phyloP scores from a whole-genome alignment of 2,113 vertebrate genomes.

The Psilopsiagon aymara region DNA sequence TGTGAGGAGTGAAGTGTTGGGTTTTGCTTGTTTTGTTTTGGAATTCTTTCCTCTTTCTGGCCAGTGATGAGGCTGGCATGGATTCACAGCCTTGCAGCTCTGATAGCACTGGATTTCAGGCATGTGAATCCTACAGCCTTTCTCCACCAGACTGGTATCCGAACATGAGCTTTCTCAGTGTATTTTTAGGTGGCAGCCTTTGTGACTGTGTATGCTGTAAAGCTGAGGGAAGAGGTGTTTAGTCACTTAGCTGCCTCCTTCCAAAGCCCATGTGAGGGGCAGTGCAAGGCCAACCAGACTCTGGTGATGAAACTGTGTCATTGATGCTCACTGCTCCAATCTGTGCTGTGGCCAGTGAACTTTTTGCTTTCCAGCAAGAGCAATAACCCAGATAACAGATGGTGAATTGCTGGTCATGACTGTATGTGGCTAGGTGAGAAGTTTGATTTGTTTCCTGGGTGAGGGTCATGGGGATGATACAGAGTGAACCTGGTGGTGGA shows the following conservation, averaged over 20 bases:
- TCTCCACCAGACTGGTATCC: neutral
- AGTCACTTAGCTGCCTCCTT: neutral
- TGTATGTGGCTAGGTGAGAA: neutral
- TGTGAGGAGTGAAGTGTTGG: too few relatives aligned
- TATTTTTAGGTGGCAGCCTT: neutral
- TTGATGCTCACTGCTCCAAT: neutral
- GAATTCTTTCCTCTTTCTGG: neutral
- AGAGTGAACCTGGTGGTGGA: neutral
- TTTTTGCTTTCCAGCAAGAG: neutral
- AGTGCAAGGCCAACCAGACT: neutral
- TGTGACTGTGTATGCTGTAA: neutral
- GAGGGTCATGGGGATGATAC: neutral
- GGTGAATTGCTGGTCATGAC: neutral
- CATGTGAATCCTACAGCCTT: neutral
- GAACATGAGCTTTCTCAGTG: fast-evolving
- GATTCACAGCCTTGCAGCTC: neutral
- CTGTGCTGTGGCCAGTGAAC: neutral
- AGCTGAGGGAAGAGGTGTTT: neutral
- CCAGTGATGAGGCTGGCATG: neutral
- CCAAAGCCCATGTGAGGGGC: neutral
- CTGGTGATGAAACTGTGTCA: neutral
- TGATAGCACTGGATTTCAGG: neutral
- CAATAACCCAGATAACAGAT: neutral
- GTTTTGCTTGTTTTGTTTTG: neutral
- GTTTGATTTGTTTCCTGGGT: neutral